Conservation (phyloP, 2,888 invertebrate genomes). For the Melanargia galathea region DNA sequence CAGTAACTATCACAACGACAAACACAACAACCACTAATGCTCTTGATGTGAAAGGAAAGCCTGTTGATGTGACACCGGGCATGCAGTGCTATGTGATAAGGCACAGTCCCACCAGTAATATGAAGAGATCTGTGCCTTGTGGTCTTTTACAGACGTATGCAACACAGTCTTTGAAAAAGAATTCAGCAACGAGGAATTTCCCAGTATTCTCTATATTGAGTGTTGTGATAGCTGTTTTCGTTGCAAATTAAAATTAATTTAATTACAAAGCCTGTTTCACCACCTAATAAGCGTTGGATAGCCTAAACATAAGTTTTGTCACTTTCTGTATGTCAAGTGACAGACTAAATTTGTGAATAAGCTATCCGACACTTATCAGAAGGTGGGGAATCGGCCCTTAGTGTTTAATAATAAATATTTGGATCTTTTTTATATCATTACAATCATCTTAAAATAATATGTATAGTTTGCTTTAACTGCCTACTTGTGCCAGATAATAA, state of each 20-base stretch:
- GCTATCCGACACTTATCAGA: no score
- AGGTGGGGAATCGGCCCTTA: no score
- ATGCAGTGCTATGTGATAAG: slow-evolving; percentile 71
- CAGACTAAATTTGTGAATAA: no score
- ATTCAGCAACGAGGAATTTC: slow-evolving; percentile 56
- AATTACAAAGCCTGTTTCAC: neutral
- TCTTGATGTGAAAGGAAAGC: slow-evolving; percentile 70
- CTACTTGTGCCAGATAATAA: neutral
- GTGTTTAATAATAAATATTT: slow-evolving; percentile 18
- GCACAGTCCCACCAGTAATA: slow-evolving; percentile 51
- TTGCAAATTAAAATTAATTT: slow-evolving; percentile 37
- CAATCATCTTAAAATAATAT: neutral
- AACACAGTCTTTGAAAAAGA: slow-evolving; percentile 61
- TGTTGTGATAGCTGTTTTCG: slow-evolving; percentile 43
- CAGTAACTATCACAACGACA: slow-evolving; percentile 57
- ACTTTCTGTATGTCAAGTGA: neutral
- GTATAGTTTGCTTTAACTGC: neutral
- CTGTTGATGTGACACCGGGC: slow-evolving; percentile 66
- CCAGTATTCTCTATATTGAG: slow-evolving; percentile 58
- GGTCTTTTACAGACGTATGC: slow-evolving; percentile 69
- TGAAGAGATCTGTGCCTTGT: slow-evolving; percentile 65
- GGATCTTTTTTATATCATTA: slow-evolving; percentile 1
- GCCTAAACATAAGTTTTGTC: neutral
- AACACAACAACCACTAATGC: slow-evolving; percentile 68
- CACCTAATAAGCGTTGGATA: no score